Percentiles rank a stretch among this genome's conserved stretches.
phyloP scores from a whole-genome alignment of 2,888 invertebrate species.

The Agelastica alni region DNA sequence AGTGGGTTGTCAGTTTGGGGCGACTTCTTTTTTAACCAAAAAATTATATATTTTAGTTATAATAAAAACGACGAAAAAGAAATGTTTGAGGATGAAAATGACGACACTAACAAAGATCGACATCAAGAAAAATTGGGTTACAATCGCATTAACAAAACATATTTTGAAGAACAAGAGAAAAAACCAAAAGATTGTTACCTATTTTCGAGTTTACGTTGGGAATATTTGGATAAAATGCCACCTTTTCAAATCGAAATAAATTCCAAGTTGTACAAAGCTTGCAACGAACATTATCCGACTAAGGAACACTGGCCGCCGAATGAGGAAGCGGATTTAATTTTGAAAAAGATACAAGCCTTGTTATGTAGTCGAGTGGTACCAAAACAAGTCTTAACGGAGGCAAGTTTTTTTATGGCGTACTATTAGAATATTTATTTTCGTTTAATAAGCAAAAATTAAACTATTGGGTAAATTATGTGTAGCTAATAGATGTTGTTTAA shows the following conservation, averaged over 20 bases:
- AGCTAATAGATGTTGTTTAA: no score
- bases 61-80: conserved; percentile 23
- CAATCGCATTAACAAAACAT: conserved; percentile 43
- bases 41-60: conserved; percentile 23
- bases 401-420: no score
- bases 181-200: conserved; percentile 51
- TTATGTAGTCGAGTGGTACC: conserved; percentile 62
- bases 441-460: no score
- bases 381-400: conserved; percentile 63
- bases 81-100: conserved; percentile 27
- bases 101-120: conserved; percentile 41
- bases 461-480: no score
- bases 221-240: conserved; percentile 60
- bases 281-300: conserved; percentile 41
- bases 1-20: no score
- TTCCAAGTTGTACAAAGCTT: conserved; percentile 49
- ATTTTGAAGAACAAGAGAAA: conserved; percentile 39
- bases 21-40: no score
- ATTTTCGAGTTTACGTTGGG: conserved; percentile 56
- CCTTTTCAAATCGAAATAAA: conserved; percentile 56
- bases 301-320: conserved; percentile 30
- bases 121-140: conserved; percentile 44
- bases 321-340: conserved; percentile 48
- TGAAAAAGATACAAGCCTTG: conserved; percentile 61
- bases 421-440: no score